Percentiles rank a stretch among this genome's conserved stretches.
Conservation (phyloP, 2,888 invertebrate species). For the Orchesellides sinensis region DNA sequence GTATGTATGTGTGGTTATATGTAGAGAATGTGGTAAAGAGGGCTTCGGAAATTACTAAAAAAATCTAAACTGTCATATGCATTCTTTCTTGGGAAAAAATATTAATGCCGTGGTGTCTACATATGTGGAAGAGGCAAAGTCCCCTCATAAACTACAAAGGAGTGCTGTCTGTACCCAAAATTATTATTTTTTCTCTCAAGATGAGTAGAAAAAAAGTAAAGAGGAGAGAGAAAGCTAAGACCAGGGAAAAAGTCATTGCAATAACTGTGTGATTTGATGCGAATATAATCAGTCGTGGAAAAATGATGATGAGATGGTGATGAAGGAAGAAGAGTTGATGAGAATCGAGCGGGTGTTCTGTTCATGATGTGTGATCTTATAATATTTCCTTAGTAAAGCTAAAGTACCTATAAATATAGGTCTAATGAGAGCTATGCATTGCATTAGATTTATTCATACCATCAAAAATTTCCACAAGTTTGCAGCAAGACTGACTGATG, state of each 20-base stretch:
- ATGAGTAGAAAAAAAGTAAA: background rate
- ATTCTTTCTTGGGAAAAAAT: constrained; percentile 44
- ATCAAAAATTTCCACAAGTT: too few species aligned
- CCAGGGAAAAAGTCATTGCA: constrained; percentile 21
- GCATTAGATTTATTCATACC: constrained; percentile 7
- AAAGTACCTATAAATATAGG: background rate
- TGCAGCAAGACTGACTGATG: background rate
- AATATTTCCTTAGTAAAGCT: background rate
- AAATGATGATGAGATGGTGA: constrained; percentile 35
- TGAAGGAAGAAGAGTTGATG: constrained; percentile 36
- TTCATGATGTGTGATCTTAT: constrained; percentile 49
- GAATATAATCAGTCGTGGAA: constrained; percentile 37
- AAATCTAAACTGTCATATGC: constrained; percentile 57
- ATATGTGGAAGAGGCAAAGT: too few species aligned
- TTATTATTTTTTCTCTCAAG: constrained; percentile 4
- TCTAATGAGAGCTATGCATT: background rate
- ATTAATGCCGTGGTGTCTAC: constrained; percentile 37
- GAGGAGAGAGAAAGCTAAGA: background rate
- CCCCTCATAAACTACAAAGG: too few species aligned
- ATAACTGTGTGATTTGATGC: constrained; percentile 40
- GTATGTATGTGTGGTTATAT: background rate
- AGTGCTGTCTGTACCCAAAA: background rate
- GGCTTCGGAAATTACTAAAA: constrained; percentile 52
- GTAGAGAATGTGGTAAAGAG: constrained; percentile 1
- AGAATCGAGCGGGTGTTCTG: constrained; percentile 50